Evolutionary conservation across 1,140 invertebrate genomes (phyloP), one percentile per base, ranked within the genome.

Genomic region (Centruroides sculpturatus): DNA sequence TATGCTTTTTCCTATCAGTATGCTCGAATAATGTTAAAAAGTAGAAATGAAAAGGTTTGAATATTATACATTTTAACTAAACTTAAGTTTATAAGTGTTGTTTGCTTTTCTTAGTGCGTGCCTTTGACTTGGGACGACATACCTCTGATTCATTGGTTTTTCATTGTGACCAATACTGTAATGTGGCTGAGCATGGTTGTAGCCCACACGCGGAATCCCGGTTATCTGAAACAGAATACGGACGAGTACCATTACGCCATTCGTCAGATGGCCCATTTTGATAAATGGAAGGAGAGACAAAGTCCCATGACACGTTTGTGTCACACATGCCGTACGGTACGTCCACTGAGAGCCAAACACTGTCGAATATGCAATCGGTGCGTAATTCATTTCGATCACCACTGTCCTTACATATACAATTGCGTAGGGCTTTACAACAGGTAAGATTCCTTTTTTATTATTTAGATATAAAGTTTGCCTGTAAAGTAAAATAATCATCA

Each of bases 101-200:
- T 41, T 41, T 41, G 41, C 41, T 41, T 41, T 41, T 41, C 41
- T 41, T 41, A 88, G 80, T 87, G 86, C 66, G 83, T 93, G 59
- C 89, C 89, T 1, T 77, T 89, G n/a, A 94, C 90, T 0, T 93
- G 89, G 89, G 85, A 90, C 68, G 82, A 87, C 5, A 72, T 92
- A 3, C 78, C 87, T 36, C 80, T 84, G 1, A 85, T 86, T 5
- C 89, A 94, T 71, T 89, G 92, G 65, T 85, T 87, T 67, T 94
- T 93, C 71, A 85, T 92, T 58, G 86, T 89, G 66, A 87, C 87
- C 82, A 93, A 93, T 71, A 75, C 83, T 6, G 78, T 91, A 3
- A 93, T 94, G 89, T 94, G 90, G 90, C 74, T 92, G 3, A 89
- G 85, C 66, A 87, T 91, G 83, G 81, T 89, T n/a, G 83, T 89